Evolutionary conservation across 2,888 invertebrate genomes (phyloP).

Genomic region (Tigriopus californicus): DNA sequence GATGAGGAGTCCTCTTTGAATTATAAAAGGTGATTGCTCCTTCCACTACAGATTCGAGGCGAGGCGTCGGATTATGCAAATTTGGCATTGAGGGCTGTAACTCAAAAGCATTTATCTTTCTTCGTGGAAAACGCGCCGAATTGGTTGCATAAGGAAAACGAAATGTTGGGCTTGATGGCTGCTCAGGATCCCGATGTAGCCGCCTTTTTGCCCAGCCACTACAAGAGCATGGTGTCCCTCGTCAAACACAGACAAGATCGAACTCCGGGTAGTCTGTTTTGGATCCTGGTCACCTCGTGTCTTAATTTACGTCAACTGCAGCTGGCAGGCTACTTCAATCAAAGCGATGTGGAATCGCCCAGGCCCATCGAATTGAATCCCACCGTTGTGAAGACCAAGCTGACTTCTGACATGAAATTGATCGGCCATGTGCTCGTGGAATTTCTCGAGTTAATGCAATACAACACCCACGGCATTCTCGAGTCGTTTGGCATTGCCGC

Average conservation of each 20-base stretch:
- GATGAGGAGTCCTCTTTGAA: no score
- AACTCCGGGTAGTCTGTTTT: not conserved
- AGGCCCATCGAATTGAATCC: not conserved
- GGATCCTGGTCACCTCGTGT: not conserved
- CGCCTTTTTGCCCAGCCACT: not conserved
- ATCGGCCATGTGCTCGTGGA: not conserved
- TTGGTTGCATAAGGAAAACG: no score
- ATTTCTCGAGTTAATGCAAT: not conserved
- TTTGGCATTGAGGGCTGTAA: not conserved
- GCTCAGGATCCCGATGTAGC: no score
- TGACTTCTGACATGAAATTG: not conserved
- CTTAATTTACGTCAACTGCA: not conserved
- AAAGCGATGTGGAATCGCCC: not conserved
- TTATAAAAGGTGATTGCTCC: no score
- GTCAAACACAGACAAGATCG: not conserved
- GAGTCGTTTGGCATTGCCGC: not conserved
- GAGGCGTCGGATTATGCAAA: no score
- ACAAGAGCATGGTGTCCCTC: not conserved
- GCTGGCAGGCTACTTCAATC: conserved; percentile 2
- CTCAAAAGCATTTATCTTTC: not conserved
- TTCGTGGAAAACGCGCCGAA: not conserved
- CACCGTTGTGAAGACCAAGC: not conserved
- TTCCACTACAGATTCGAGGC: no score
- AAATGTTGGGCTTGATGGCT: no score
- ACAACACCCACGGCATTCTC: conserved; percentile 4